phyloP scores from a whole-genome alignment of 2,888 invertebrate species.

The Drosophila infuscata region DNA sequence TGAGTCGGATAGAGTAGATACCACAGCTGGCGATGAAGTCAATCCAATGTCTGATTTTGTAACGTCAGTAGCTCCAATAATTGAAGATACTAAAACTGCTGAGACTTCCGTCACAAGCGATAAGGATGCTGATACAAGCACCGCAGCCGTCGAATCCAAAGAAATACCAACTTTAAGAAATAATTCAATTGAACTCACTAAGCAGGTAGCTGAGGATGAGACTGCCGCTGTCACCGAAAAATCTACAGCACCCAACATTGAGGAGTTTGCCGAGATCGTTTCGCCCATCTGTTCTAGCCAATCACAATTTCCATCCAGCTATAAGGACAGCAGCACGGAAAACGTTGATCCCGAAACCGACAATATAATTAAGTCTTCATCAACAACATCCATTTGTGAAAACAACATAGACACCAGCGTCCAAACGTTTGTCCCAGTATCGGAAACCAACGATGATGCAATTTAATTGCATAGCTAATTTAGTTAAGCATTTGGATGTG shows the following conservation, averaged over 20 bases:
- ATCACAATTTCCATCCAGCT: background rate
- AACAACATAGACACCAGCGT: background rate
- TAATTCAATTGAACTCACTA: background rate
- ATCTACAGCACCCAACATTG: background rate
- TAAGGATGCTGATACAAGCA: background rate
- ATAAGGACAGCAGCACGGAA: background rate
- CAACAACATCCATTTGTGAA: background rate
- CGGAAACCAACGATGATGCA: background rate
- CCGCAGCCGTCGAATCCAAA: background rate
- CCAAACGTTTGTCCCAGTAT: background rate
- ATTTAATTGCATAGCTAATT: conserved; percentile 16
- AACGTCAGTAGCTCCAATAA: conserved; percentile 1
- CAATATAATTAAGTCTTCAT: background rate
- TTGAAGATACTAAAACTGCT: conserved; percentile 1
- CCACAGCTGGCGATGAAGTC: background rate
- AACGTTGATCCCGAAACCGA: background rate
- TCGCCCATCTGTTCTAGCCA: background rate
- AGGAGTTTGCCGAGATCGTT: background rate
- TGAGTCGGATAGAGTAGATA: background rate
- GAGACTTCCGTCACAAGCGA: background rate
- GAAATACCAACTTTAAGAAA: background rate
- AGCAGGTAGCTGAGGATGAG: background rate
- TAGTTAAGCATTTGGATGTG: background rate
- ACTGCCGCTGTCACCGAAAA: background rate
- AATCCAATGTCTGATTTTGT: conserved; percentile 16